Percentiles rank a stretch among this genome's conserved stretches.
These are phyloP conservation scores for Aphodius sticticus DNA, from an alignment of 2,888 invertebrate species.

Conservation along the genomic window DNA sequence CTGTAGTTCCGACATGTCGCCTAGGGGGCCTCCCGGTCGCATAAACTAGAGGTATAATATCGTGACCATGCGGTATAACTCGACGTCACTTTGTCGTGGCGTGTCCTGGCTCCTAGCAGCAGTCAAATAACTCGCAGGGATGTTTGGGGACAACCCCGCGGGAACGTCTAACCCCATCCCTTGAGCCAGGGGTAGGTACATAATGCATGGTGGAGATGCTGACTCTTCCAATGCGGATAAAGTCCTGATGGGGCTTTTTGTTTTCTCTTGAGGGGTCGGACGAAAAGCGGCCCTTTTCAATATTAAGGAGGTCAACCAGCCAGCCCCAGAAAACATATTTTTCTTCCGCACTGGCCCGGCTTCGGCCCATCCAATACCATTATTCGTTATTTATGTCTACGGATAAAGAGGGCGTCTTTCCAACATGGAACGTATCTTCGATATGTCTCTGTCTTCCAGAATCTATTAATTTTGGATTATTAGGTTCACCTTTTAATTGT, in stretches of 20 bases:
- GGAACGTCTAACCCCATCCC: conserved; percentile 4
- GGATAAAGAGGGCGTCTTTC: not conserved
- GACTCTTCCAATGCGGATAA: not conserved
- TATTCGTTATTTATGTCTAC: not conserved
- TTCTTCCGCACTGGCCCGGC: not conserved
- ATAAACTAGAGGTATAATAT: conserved; percentile 4
- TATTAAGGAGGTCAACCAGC: not conserved
- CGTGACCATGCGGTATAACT: not conserved
- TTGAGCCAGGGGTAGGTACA: not conserved
- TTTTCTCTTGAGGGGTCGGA: not conserved
- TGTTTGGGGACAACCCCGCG: not conserved
- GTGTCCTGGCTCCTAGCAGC: not conserved
- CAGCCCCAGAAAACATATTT: not conserved
- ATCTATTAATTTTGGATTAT: not conserved
- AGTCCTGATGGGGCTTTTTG: conserved; percentile 4
- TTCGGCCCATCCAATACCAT: not conserved
- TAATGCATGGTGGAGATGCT: not conserved
- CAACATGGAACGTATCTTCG: not conserved
- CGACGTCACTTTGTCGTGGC: not conserved
- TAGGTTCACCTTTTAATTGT: too few species aligned
- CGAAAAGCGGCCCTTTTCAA: not conserved
- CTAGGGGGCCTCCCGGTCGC: not conserved
- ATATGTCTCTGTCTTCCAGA: not conserved
- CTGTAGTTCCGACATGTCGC: not conserved
- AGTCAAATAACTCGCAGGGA: not conserved